phyloP scores from a whole-genome alignment of 2,888 invertebrate species.

The Melieria picta region DNA sequence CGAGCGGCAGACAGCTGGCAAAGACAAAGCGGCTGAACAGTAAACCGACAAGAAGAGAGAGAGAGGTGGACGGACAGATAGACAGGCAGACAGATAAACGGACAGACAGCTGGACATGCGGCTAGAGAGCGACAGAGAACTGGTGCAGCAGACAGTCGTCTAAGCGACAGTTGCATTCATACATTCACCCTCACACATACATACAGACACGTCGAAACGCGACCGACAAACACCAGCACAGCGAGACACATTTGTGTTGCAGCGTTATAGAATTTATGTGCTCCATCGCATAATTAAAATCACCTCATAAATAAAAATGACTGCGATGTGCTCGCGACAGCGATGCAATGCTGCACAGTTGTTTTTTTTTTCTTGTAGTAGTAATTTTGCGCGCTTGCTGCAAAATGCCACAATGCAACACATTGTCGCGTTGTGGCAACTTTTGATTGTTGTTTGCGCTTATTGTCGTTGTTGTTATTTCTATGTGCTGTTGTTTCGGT shows the following conservation, averaged over 20 bases:
- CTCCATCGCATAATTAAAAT: slow-evolving; percentile 36
- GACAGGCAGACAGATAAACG: no score
- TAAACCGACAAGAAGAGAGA: no score
- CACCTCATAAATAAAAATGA: slow-evolving; percentile 27
- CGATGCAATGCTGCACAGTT: background rate
- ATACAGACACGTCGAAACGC: background rate
- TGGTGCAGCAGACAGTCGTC: no score
- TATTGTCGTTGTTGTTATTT: background rate
- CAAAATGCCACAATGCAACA: background rate
- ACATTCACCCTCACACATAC: background rate
- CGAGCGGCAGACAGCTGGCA: no score
- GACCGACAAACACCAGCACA: no score
- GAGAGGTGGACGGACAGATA: no score
- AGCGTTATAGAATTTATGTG: slow-evolving; percentile 21
- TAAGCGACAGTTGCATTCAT: background rate
- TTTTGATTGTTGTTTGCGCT: background rate
- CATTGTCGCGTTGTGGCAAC: background rate
- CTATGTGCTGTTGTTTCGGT: background rate
- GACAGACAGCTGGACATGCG: no score
- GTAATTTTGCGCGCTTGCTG: no score
- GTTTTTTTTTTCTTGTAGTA: background rate
- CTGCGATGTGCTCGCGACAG: background rate
- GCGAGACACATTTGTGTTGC: slow-evolving; percentile 1
- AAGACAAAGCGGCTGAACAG: no score
- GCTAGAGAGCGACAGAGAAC: no score